A percentile compares a stretch with the other conserved stretches of the same genome.
These are phyloP conservation scores for Chrysolina americana DNA, from an alignment of 2,888 invertebrate genomes.

Conservation along the genomic window DNA sequence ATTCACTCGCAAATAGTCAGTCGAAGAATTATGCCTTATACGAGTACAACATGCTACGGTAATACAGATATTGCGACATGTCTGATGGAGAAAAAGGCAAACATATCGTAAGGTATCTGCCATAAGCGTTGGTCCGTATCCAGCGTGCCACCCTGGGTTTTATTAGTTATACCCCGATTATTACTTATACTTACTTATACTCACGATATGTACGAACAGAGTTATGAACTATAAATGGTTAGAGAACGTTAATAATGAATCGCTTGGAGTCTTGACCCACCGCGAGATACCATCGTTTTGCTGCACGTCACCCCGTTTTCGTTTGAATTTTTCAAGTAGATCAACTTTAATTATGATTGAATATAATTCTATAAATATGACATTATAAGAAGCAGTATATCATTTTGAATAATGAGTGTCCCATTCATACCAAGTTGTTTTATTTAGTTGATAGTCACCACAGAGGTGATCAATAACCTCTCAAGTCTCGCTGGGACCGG, in stretches of 20 bases:
- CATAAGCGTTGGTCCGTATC: constrained; percentile 31
- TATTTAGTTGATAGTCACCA: too few species aligned
- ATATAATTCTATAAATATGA: too few species aligned
- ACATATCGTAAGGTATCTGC: constrained; percentile 28
- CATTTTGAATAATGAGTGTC: too few species aligned
- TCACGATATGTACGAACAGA: constrained; percentile 39
- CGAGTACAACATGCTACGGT: constrained; percentile 26
- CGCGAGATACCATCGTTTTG: neutral
- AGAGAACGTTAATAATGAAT: constrained; percentile 48
- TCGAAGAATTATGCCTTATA: constrained; percentile 12
- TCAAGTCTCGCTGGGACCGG: too few species aligned
- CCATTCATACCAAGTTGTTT: too few species aligned
- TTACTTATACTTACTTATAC: constrained; percentile 46
- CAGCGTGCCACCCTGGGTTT: constrained; percentile 45
- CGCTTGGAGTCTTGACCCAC: constrained; percentile 9
- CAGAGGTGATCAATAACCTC: too few species aligned
- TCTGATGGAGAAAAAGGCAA: constrained; percentile 27
- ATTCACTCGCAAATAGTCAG: constrained; percentile 14
- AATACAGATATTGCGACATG: constrained; percentile 36
- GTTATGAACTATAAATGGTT: constrained; percentile 52
- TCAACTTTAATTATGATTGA: too few species aligned
- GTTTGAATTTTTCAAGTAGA: too few species aligned
- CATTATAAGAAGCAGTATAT: too few species aligned
- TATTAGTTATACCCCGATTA: constrained; percentile 36
- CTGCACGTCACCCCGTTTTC: neutral